Base-by-base conservation (phyloP, 1,140 invertebrate species). In the Melipona quadrifasciata region DNA sequence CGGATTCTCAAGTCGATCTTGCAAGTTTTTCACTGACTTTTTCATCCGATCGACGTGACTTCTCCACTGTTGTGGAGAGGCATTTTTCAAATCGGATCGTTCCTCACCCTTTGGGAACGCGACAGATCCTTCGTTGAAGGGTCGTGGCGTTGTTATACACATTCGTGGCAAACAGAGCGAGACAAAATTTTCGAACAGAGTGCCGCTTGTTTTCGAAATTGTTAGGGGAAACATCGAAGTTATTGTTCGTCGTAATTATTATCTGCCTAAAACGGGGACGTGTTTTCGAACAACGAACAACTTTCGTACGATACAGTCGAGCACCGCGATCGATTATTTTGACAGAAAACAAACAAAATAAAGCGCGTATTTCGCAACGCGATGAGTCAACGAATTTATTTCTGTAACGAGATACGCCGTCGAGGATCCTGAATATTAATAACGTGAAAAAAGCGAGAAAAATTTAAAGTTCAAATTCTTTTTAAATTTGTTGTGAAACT, bases 11-110 rank as follows among this genome's bases (percentile, higher is more conserved):
- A 11, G 24, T 11, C n/a, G 12, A n/a, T 70, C 21, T 1, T 5
- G 39, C 5, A 47, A 70, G 51, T 31, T 11, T 1, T n/a, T n/a
- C n/a, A n/a, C 47, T 31, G 12, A 1, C 10, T 17, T 27, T 75
- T 57, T 34, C 12, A 58, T 75, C 19, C 8, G 19, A 19, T 8
- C 6, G 34, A 21, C 24, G 39, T 1, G 39, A 8, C 21, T 16
- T 19, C 31, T 1, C 39, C 6, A 47, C n/a, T 24, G 16, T 0
- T 24, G n/a, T 0, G 1, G n/a, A 16, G 0, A 17, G 10, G 3
- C 11, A 31, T 24, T 78, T 78, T 34, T 27, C 17, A 27, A 64
- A 68, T 55, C 39, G 8, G 16, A 31, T 17, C 31, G n/a, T 34
- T 24, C 14, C 17, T 78, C 67, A 64, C 6, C 12, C 27, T 68